phyloP scores from a whole-genome alignment of 2,113 vertebrate species.

The Silurus meridionalis region DNA sequence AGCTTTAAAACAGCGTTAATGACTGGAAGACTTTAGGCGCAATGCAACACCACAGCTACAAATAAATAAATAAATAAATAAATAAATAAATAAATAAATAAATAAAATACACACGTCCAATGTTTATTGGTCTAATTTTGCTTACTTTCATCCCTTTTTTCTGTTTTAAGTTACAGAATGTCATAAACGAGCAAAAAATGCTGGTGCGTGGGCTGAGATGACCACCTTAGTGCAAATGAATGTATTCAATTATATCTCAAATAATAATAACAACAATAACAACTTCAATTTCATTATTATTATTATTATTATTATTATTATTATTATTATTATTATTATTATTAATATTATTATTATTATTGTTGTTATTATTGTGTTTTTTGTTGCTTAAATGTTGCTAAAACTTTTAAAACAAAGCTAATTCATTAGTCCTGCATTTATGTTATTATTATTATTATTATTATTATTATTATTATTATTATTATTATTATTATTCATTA shows the following conservation, averaged over 20 bases:
- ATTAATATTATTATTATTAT: neutral
- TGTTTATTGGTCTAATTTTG: neutral
- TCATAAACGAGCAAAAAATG: conserved; percentile 13
- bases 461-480: too few species aligned
- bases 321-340: neutral
- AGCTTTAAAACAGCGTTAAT: neutral
- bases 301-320: neutral
- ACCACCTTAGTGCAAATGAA: neutral
- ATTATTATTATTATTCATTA: too few species aligned
- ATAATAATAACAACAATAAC: neutral
- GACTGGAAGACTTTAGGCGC: neutral
- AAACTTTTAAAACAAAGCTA: neutral
- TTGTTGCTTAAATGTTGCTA: neutral
- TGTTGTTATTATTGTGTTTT: neutral
- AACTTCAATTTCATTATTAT: neutral
- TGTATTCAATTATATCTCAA: neutral
- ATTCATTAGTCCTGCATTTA: too few species aligned
- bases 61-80: neutral
- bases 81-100: too few species aligned
- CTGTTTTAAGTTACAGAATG: neutral
- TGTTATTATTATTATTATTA: neutral
- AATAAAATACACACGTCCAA: neutral
- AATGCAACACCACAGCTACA: neutral
- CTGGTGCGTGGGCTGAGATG: conserved; percentile 2
- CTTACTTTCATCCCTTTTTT: neutral